Base-by-base conservation (phyloP, 92 coral and sea anemone genomes). In the Scolanthus callimorphus region DNA sequence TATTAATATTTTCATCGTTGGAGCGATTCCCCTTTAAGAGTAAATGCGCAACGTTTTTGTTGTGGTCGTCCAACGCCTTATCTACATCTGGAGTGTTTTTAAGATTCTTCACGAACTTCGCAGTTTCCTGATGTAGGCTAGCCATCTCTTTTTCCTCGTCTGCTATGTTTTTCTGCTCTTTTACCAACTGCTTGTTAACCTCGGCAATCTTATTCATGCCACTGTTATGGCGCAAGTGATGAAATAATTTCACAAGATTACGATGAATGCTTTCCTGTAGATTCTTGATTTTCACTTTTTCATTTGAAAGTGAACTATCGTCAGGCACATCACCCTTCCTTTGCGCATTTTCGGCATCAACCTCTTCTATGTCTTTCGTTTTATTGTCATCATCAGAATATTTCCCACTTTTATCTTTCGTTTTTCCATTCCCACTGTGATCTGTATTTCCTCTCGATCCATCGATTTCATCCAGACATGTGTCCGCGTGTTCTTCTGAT, bases 181-280 rank as follows among this genome's bases (percentile, higher is more conserved):
- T 11, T 21, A 46, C 17, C 4, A 46, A 9, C 22, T 46, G 17
- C 22, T 46, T 46, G 6, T 46, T 46, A 4, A 6, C 19, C 52
- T 46, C 19, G 23, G 11, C 52, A 9, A 9, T 20, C 17, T 9
- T 19, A 9, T 19, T 46, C 4, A 9, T 4, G 12, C 23, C 22
- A 11, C 11, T 19, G 4, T 27, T 3, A 34, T 54, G 71, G 29
- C 71, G 82, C 20, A 88, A 55, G 51, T 77, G 84, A 55, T 88
- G 96, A 49, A 88, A 88, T 17, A 88, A 74, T 41, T 56, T 88
- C 4, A 88, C 27, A 20, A 88, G 53, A 59, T 88, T 88, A 17
- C 25, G 77, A 52, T 88, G 96, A 49, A 88, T 88, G 48, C 90
- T 88, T 29, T 62, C 57, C 54, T 88, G 96, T 41, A 88, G 81